A percentile compares a stretch with the other conserved stretches of the same genome.
phyloP scores from a whole-genome alignment of 1,140 invertebrate genomes.

The Apolygus lucorum region DNA sequence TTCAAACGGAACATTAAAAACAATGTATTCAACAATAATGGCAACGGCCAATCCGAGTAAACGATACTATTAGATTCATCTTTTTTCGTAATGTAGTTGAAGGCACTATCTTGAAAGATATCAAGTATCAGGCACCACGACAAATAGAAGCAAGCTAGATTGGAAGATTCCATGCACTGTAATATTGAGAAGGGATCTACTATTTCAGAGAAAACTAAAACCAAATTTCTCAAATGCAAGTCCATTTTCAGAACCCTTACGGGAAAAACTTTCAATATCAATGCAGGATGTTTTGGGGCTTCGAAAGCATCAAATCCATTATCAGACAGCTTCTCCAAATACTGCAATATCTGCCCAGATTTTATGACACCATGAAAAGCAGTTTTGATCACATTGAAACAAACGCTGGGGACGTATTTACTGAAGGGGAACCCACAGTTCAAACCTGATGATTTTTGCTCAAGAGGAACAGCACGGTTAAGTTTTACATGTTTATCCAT shows the following conservation, averaged over 20 bases:
- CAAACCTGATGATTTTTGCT: not conserved
- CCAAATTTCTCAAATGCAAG: constrained; percentile 29
- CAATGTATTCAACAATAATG: constrained; percentile 35
- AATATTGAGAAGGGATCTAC: constrained; percentile 31
- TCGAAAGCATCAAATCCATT: constrained; percentile 10
- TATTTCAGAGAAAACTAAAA: constrained; percentile 33
- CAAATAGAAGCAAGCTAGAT: constrained; percentile 31
- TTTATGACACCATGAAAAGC: constrained; percentile 30
- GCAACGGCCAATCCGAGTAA: constrained; percentile 32
- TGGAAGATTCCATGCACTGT: constrained; percentile 27
- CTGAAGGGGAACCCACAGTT: constrained; percentile 28
- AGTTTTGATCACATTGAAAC: constrained; percentile 27
- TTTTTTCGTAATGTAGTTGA: constrained; percentile 28
- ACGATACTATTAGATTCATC: constrained; percentile 21
- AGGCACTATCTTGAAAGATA: constrained; percentile 31
- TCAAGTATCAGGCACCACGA: constrained; percentile 33
- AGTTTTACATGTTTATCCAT: constrained; percentile 19
- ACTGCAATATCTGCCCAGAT: constrained; percentile 27
- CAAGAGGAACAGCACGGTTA: not conserved
- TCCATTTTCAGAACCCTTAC: constrained; percentile 31
- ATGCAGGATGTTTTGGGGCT: constrained; percentile 27
- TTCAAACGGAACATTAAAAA: constrained; percentile 35
- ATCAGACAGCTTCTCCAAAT: constrained; percentile 26
- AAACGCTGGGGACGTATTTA: constrained; percentile 9
- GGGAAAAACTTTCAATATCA: constrained; percentile 30